phyloP scores from a whole-genome alignment of 2,113 vertebrate species.

The Acanthisitta chloris region DNA sequence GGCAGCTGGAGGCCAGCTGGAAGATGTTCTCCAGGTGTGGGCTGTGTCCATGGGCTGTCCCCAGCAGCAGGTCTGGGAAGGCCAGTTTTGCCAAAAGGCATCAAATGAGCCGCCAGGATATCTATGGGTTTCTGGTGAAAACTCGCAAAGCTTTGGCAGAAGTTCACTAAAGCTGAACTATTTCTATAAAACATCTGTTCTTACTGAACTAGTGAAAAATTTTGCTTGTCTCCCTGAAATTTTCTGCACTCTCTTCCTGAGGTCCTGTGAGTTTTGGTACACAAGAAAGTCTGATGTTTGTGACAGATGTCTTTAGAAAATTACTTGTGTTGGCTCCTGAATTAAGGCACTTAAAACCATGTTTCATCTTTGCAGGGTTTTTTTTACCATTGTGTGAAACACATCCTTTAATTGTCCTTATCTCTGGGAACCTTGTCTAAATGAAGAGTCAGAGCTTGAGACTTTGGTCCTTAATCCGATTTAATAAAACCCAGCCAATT shows the following conservation, averaged over 20 bases:
- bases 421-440: neutral
- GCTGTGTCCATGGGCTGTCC: neutral
- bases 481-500: neutral
- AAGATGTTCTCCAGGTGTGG: fast-evolving
- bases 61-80: neutral
- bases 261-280: neutral
- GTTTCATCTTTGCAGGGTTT: neutral
- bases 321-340: neutral
- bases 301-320: neutral
- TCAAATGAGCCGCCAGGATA: neutral
- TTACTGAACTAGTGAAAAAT: neutral
- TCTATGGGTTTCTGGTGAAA: neutral
- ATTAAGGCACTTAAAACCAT: neutral
- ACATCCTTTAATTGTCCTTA: neutral
- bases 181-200: neutral
- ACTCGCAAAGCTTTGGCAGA: neutral
- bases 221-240: neutral
- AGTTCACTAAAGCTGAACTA: neutral
- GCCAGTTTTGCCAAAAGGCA: neutral
- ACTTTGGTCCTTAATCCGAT: neutral
- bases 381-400: neutral
- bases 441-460: neutral
- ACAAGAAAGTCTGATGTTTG: neutral
- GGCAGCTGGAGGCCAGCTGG: neutral
- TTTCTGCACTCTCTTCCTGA: neutral